Percentiles rank a stretch among this genome's conserved stretches.
These are phyloP conservation scores for Malurus cyaneus DNA, from an alignment of 2,113 vertebrate species.

Conservation along the genomic window DNA sequence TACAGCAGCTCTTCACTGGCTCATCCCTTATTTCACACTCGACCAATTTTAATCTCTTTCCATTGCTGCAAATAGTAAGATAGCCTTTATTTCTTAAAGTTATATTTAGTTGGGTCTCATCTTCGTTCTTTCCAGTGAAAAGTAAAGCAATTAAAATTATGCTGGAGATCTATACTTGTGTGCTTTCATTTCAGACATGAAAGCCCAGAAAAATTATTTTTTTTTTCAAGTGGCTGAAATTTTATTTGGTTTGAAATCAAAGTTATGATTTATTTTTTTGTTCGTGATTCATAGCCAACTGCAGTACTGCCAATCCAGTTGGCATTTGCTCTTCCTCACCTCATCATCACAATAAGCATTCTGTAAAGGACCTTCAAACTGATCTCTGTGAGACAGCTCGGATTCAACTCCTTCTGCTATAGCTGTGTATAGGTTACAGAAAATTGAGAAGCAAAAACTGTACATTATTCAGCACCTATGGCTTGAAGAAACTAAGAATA, in stretches of 20 bases:
- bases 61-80: neutral
- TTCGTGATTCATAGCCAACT: neutral
- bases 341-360: neutral
- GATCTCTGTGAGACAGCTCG: neutral
- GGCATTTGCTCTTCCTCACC: neutral
- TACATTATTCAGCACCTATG: neutral
- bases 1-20: neutral
- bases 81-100: neutral
- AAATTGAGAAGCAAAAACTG: neutral
- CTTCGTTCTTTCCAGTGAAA: neutral
- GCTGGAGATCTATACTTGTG: neutral
- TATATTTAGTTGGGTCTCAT: neutral
- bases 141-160: neutral
- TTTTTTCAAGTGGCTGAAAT: neutral
- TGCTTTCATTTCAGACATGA: neutral
- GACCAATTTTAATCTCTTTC: neutral
- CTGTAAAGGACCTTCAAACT: neutral
- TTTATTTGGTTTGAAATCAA: neutral
- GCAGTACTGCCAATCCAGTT: neutral
- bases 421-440: neutral
- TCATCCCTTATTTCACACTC: neutral
- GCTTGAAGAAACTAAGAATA: neutral
- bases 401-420: neutral
- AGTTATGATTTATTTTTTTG: neutral
- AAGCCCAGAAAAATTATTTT: neutral